Base-by-base conservation (phyloP, 2,797 vertebrate genomes). In the Lindbergichthys nudifrons region DNA sequence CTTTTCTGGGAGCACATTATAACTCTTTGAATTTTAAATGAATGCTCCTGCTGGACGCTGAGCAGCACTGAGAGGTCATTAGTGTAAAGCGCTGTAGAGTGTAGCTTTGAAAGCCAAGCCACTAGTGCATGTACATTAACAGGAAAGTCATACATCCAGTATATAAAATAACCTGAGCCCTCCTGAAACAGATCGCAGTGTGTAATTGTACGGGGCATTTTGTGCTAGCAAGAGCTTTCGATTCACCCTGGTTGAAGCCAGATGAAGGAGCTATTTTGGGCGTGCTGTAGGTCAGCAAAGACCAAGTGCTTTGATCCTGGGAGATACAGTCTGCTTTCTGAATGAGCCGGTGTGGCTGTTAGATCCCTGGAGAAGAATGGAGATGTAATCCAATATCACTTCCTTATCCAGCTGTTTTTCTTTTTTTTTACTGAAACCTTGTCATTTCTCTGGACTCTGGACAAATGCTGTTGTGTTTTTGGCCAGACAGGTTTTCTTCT, bases 241-340 rank as follows among this genome's bases (percentile, higher is more conserved):
- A 87, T 80, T 87, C 57, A 45, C 62, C 70, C 73, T 77, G 32
- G 60, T 62, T 75, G 85, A 68, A 71, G 81, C 75, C 70, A 54
- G 77, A 82, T 82, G 86, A 88, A 83, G 84, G 74, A 70, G 82
- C 84, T 88, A 83, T 88, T 89, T 80, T 80, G 56, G 81, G 82
- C 45, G 0, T 46, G 71, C 57, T 78, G 87, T 90, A 88, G 88
- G 92, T 92, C 86, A 90, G 61, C 21, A 0, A 41, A 79, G 73
- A 75, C 19, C 70, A 23, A 52, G 81, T n/a, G 82, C 82, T 91
- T 85, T 91, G 88, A 90, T 88, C 73, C 47, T 69, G 48, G 39
- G 56, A 80, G 87, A 84, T 82, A 54, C 54, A 51, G 47, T 39
- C 15, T 5, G 32, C 13, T 79, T 65, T 58, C 61, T 84, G 81